Base-by-base conservation (phyloP, 2,113 vertebrate genomes). In the Progne subis region DNA sequence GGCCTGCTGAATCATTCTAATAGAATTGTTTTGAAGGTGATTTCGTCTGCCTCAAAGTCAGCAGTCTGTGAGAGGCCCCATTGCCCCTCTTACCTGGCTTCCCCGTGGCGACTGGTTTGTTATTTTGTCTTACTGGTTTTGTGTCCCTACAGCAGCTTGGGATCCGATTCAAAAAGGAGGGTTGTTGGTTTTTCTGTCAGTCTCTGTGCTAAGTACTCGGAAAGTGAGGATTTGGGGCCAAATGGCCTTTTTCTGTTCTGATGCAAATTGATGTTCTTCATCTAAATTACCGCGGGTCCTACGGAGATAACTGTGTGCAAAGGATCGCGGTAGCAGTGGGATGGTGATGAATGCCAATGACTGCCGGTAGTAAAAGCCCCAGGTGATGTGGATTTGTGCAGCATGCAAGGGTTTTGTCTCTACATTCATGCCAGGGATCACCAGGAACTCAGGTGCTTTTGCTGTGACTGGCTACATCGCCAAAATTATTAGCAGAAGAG, bases 381-480 rank as follows among this genome's bases (percentile, higher is more conserved):
- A 37, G 85, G 90, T 59, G 90, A 83, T 20, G 44, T 78, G 75
- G 68, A 75, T 93, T 74, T 96, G 78, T 93, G 43, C 87, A 60
- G 47, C 5, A 2, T 24, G 34, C 60, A 44, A 67, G 50, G n/a
- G 55, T 20, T 63, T 80, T 78, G 32, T 75, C 91, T 49, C 44
- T 70, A 10, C 56, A 14, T 43, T 78, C 57, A 25, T 64, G 39
- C 55, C 52, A 70, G 68, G 18, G 64, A 77, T 91, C 90, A 61
- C 39, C n/a, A 65, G 67, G 49, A 85, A 19, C 34, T 82, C 69
- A 14, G 31, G 78, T 82, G 59, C n/a, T 85, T 84, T 82, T 76
- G n/a, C 31, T 88, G 1, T 70, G 47, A n/a, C 41, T 55, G 59
- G 7, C 53, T 91, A 17, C 61, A 85, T 23, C 14, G 3, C 32